These are phyloP conservation scores for Neopelma chrysocephalum DNA, from an alignment of 2,797 vertebrate species.

Conservation along the genomic window DNA sequence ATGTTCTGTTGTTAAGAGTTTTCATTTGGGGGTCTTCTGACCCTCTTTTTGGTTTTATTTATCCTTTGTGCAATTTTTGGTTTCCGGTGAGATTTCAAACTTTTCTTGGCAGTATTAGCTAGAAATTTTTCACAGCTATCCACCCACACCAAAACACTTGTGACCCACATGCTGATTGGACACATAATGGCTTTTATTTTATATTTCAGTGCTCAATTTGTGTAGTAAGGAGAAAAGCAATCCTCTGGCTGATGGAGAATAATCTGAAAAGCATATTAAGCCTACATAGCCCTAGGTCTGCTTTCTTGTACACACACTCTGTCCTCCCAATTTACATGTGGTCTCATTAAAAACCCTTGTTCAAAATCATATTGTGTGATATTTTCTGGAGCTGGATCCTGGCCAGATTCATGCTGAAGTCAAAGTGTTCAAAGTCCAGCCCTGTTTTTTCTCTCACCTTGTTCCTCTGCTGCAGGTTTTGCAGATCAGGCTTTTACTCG, in stretches of 20 bases:
- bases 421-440: not conserved
- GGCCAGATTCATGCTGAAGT: not conserved
- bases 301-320: not conserved
- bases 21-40: not conserved
- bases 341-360: not conserved
- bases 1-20: not conserved
- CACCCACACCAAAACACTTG: not conserved
- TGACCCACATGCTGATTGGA: not conserved
- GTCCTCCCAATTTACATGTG: not conserved
- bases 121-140: constrained; percentile 29
- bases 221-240: not conserved
- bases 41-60: not conserved
- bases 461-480: not conserved
- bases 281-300: not conserved
- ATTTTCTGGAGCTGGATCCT: not conserved
- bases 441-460: not conserved
- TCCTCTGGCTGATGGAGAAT: not conserved
- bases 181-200: not conserved
- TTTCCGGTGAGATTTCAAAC: not conserved
- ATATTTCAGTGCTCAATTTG: not conserved
- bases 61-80: not conserved
- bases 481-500: not conserved
- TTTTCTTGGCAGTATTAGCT: not conserved
- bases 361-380: not conserved
- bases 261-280: constrained; percentile 22